Evolutionary conservation across 1,140 invertebrate genomes (phyloP), one percentile per base, ranked within the genome.

Genomic region (Acromyrmex echinatior): DNA sequence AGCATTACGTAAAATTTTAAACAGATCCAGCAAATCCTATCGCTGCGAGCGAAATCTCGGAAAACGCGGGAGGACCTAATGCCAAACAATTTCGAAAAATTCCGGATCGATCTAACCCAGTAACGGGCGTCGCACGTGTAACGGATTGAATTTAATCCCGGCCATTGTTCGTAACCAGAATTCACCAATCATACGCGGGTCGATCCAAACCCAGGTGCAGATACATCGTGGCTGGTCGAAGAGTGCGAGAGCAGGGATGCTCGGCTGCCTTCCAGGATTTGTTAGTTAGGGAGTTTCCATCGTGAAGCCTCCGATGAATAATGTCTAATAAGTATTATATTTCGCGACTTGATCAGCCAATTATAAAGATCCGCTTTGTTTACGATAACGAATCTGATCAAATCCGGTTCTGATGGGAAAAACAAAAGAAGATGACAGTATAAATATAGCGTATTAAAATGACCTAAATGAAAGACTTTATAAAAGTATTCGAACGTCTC

Each of bases 111-210:
- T 90, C 66, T 74, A 80, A 70, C 56, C 73, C 66, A 62, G 86
- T 86, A 90, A 90, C 89, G 88, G 85, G 89, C 89, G 89, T 90
- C 89, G 76, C 89, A 86, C 88, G 79, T 90, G 89, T 90, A 89
- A 90, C 89, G 88, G 88, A 88, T 87, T 90, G 77, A 90, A 88
- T 90, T 84, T 90, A 90, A 90, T 90, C 86, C 88, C 70, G 65
- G 89, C 78, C 85, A 90, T 90, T 90, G 89, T 90, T 90, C 89
- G 89, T 87, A 90, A 90, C 89, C 88, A 87, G 89, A 89, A 89
- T 90, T 89, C 88, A 87, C 88, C 89, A 87, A 90, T 90, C 85
- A 90, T 90, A 90, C 73, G 85, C 60, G 78, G 56, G 18, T 90
- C 73, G 80, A 84, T 84, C 39, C 56, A 66, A 74, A 62, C 80